These are phyloP conservation scores for Poeciliopsis infans DNA, from an alignment of 2,797 vertebrate species.

Conservation along the genomic window DNA sequence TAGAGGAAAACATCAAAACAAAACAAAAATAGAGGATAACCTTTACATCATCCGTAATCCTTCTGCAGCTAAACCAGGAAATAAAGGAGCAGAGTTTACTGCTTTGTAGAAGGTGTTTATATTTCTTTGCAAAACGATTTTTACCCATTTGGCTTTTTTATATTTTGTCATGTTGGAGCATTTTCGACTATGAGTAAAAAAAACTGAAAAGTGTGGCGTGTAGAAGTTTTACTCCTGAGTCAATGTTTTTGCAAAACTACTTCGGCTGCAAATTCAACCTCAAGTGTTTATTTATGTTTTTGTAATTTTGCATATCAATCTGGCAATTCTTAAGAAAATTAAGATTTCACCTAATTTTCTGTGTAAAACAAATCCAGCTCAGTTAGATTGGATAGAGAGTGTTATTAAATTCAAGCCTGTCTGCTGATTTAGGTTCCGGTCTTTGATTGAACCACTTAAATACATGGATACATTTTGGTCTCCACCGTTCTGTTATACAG, in stretches of 20 bases:
- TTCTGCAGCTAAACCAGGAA: background rate
- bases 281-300: background rate
- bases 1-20: background rate
- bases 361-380: background rate
- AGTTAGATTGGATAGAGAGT: no score
- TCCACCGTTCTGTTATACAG: background rate
- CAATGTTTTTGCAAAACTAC: background rate
- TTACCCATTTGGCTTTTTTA: background rate
- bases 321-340: background rate
- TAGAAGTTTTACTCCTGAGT: background rate
- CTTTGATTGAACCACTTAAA: background rate
- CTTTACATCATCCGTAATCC: background rate
- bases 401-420: no score
- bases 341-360: background rate
- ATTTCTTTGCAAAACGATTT: background rate
- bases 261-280: background rate
- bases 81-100: background rate
- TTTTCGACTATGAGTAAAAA: background rate
- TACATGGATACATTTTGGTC: background rate
- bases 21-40: background rate
- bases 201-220: background rate
- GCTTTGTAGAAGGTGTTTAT: background rate
- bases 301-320: background rate
- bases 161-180: background rate
- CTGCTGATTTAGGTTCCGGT: background rate